These are phyloP conservation scores for Dermatophagoides farinae DNA, from an alignment of 1,140 invertebrate species.

Conservation along the genomic window DNA sequence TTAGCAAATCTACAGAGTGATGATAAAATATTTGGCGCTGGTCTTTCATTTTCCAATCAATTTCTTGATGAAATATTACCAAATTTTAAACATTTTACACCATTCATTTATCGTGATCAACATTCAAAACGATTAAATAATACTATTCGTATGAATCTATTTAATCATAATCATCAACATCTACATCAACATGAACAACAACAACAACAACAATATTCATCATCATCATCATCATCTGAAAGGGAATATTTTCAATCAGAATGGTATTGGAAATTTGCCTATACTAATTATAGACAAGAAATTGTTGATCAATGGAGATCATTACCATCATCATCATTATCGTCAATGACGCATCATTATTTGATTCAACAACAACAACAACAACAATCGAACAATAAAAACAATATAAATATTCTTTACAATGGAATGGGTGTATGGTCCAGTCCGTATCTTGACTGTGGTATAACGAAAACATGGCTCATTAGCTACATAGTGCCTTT, in stretches of 20 bases:
- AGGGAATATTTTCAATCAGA: neutral
- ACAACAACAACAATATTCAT: too few relatives aligned
- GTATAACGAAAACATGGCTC: slow-evolving; percentile 51
- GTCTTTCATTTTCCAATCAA: slow-evolving; percentile 11
- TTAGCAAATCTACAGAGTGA: slow-evolving; percentile 17
- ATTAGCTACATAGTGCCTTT: slow-evolving; percentile 85
- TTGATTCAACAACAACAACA: too few relatives aligned
- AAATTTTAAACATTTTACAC: slow-evolving; percentile 7
- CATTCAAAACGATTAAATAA: neutral
- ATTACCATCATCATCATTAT: too few relatives aligned
- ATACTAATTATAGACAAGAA: neutral
- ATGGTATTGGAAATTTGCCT: slow-evolving; percentile 8
- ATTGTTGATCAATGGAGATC: neutral
- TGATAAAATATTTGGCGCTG: slow-evolving; percentile 13
- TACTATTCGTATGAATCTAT: neutral
- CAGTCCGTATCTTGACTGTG: slow-evolving; percentile 76
- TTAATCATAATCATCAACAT: neutral
- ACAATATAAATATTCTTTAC: neutral
- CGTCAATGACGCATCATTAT: too few relatives aligned
- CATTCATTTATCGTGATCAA: slow-evolving; percentile 12
- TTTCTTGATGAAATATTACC: neutral
- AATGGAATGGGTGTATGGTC: slow-evolving; percentile 66
- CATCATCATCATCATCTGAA: neutral
- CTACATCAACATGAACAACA: too few relatives aligned
- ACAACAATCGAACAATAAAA: neutral